Percentiles rank a stretch among this genome's conserved stretches.
These are phyloP conservation scores for Stenodera caucasica DNA, from an alignment of 2,888 invertebrate genomes.

Conservation along the genomic window DNA sequence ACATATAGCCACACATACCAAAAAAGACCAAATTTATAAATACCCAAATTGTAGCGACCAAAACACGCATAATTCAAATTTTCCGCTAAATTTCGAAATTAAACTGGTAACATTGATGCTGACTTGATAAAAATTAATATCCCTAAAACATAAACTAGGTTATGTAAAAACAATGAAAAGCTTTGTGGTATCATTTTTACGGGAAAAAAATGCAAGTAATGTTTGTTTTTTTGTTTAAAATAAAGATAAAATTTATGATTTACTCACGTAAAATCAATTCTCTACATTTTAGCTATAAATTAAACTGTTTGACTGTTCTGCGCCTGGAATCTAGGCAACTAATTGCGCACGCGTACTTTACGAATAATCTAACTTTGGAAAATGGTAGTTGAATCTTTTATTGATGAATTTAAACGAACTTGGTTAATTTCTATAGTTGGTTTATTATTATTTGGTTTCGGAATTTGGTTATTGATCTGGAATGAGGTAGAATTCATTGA, in stretches of 20 bases:
- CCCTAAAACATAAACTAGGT: constrained; percentile 10
- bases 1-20: constrained; percentile 73
- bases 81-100: background rate
- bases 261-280: too few relatives aligned
- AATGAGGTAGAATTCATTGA: constrained; percentile 69
- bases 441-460: constrained; percentile 65
- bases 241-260: too few relatives aligned
- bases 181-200: too few relatives aligned
- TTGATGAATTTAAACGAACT: constrained; percentile 66
- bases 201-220: too few relatives aligned
- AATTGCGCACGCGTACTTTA: constrained; percentile 38
- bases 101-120: constrained; percentile 4
- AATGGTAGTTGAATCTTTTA: constrained; percentile 31
- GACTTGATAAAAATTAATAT: constrained; percentile 14
- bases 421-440: constrained; percentile 77
- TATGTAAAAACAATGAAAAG: too few relatives aligned
- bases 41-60: constrained; percentile 71
- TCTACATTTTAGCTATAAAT: background rate
- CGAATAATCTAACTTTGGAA: background rate
- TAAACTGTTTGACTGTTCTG: background rate
- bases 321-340: constrained; percentile 33
- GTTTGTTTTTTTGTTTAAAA: too few relatives aligned
- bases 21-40: constrained; percentile 71
- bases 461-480: constrained; percentile 76
- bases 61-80: constrained; percentile 61